Conservation (phyloP, 2,888 invertebrate genomes). For the Eutolmus rufibarbis region DNA sequence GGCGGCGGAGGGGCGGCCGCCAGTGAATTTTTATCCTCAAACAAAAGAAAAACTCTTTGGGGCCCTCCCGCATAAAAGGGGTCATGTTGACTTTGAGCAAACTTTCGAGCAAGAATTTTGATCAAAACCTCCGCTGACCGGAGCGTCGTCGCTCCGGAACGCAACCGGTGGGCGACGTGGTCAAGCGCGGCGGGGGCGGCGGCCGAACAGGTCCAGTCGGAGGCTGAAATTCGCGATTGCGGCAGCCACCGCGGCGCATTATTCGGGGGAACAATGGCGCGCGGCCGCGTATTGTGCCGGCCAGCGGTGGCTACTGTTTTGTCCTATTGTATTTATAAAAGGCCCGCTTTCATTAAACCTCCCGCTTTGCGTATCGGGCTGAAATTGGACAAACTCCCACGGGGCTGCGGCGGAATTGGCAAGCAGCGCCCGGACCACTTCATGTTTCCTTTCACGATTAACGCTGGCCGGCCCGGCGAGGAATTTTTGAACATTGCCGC, state of each 20-base stretch:
- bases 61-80: neutral
- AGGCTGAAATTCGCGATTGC: neutral
- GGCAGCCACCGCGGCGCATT: neutral
- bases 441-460: neutral
- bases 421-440: neutral
- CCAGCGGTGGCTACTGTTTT: conserved; percentile 11
- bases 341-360: conserved; percentile 21
- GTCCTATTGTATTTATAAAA: conserved; percentile 13
- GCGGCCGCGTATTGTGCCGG: neutral
- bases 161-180: neutral
- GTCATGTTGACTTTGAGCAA: neutral
- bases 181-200: neutral
- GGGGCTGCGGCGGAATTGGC: neutral
- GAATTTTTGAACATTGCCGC: neutral
- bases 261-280: neutral
- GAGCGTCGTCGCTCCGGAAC: neutral
- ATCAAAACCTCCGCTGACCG: neutral
- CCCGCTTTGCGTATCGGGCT: neutral
- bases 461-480: neutral
- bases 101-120: neutral
- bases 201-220: neutral
- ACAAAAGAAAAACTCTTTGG: neutral
- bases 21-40: neutral
- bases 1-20: neutral
- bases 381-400: conserved; percentile 18